phyloP scores from a whole-genome alignment of 2,113 vertebrate genomes.

The Terrapene triunguis region DNA sequence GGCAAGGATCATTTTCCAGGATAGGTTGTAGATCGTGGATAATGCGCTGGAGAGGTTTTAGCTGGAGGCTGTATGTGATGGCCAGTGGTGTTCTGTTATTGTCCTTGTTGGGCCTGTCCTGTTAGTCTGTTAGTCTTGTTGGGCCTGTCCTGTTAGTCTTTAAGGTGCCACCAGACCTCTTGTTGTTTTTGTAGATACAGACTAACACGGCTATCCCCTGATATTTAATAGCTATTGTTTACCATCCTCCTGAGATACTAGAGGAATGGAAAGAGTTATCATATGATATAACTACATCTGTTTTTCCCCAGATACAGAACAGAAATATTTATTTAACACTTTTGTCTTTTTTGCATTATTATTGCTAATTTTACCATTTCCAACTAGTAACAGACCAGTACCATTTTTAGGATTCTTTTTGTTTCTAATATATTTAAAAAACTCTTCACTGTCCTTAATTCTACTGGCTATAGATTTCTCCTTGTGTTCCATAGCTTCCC shows the following conservation, averaged over 20 bases:
- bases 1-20: no score
- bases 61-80: no score
- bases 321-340: background rate
- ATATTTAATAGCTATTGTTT: background rate
- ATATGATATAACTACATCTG: background rate
- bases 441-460: background rate
- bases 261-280: no score
- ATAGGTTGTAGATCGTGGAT: no score
- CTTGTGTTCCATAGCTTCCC: background rate
- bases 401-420: background rate
- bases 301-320: background rate
- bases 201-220: no score
- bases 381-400: background rate
- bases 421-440: background rate
- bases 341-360: background rate
- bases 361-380: background rate
- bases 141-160: no score
- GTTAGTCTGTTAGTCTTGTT: no score
- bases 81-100: no score
- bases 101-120: no score
- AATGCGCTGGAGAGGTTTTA: no score
- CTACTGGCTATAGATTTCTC: background rate
- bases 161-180: no score
- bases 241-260: background rate
- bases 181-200: no score